Evolutionary conservation across 2,797 vertebrate genomes (phyloP).

Genomic region (Lacerta agilis): DNA sequence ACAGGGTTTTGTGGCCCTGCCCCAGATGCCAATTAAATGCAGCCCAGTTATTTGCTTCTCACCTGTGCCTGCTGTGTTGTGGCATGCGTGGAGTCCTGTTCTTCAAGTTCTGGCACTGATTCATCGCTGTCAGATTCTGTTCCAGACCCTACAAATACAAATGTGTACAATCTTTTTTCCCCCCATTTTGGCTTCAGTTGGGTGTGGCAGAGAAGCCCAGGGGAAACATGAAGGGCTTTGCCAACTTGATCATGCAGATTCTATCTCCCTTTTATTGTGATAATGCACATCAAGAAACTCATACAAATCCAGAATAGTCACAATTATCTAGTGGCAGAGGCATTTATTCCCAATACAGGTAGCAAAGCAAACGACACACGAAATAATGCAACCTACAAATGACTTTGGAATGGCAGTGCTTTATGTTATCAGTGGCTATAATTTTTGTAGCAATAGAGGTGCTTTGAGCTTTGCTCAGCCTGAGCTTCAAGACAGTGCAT

Average conservation of each 20-base stretch:
- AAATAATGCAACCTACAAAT: neutral
- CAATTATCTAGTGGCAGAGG: neutral
- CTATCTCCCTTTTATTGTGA: neutral
- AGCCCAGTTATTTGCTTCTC: neutral
- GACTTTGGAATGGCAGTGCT: neutral
- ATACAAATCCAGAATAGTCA: neutral
- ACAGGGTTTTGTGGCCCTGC: neutral
- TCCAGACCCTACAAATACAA: constrained; percentile 87
- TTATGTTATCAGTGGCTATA: fast-evolving
- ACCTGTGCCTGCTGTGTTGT: constrained; percentile 99
- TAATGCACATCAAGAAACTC: neutral
- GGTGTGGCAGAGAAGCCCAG: neutral
- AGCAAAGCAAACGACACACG: neutral
- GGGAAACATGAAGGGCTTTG: neutral
- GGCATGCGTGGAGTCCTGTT: constrained; percentile 95
- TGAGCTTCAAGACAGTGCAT: neutral
- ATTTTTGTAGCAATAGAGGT: neutral
- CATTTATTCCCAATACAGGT: neutral
- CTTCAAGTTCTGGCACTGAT: constrained; percentile 96
- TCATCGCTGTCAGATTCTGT: constrained; percentile 98
- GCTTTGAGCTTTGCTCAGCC: neutral
- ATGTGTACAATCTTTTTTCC: fast-evolving
- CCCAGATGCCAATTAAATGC: neutral
- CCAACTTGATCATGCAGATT: neutral
- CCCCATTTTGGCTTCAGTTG: neutral